These are phyloP conservation scores for Bombus pascuorum DNA, from an alignment of 1,140 invertebrate genomes.

Conservation along the genomic window DNA sequence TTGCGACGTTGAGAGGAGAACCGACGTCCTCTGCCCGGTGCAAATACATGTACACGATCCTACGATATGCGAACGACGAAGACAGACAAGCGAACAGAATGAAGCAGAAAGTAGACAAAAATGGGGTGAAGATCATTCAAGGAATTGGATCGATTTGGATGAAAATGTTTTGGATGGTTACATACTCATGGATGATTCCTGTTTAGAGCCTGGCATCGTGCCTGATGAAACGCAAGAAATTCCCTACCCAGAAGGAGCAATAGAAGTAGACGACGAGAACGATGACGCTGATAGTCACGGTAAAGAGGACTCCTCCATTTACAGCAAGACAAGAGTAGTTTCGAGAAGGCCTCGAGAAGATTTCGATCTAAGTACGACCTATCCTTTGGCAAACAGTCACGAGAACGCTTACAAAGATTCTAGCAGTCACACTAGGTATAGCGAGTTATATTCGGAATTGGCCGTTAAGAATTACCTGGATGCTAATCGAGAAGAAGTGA, in stretches of 20 bases:
- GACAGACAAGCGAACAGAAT: not conserved
- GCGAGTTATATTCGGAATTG: slow-evolving; percentile 40
- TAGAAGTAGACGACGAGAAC: slow-evolving; percentile 44
- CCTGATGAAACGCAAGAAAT: slow-evolving; percentile 58
- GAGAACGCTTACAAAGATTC: slow-evolving; percentile 62
- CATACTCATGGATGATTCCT: slow-evolving; percentile 57
- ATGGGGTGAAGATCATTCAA: slow-evolving; percentile 26
- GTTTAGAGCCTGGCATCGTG: slow-evolving; percentile 48
- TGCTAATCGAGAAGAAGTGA: not conserved
- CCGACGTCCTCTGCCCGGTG: slow-evolving; percentile 62
- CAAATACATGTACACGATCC: slow-evolving; percentile 64
- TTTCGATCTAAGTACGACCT: slow-evolving; percentile 51
- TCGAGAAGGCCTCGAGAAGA: slow-evolving; percentile 1
- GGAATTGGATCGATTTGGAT: slow-evolving; percentile 62
- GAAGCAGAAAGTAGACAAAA: not conserved
- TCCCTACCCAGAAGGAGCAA: slow-evolving; percentile 38
- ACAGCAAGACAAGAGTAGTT: not conserved
- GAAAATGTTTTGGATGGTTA: slow-evolving; percentile 58
- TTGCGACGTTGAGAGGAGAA: slow-evolving; percentile 36
- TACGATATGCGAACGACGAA: slow-evolving; percentile 39
- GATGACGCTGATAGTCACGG: slow-evolving; percentile 48
- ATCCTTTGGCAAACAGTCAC: slow-evolving; percentile 70
- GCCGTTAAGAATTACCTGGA: slow-evolving; percentile 31
- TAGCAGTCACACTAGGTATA: slow-evolving; percentile 65
- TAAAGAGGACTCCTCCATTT: slow-evolving; percentile 21